These are phyloP conservation scores for Onychomys arenicola DNA, from an alignment of 2,797 vertebrate species.

Conservation along the genomic window DNA sequence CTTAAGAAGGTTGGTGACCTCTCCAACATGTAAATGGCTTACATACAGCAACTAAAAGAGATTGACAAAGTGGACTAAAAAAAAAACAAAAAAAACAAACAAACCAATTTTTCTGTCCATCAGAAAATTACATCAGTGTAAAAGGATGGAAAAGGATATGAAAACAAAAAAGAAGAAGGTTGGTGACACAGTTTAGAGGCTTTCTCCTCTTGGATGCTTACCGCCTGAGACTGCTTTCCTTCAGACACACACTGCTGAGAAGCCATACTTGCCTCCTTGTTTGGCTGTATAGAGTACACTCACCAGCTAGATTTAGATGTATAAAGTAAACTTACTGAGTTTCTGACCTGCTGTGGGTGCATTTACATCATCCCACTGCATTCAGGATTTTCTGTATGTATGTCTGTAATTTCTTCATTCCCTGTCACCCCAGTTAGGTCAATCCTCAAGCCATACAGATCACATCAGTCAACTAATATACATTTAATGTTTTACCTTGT, in stretches of 20 bases:
- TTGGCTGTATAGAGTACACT: background rate
- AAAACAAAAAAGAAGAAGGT: no score
- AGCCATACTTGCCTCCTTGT: background rate
- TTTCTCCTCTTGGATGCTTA: background rate
- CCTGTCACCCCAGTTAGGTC: background rate
- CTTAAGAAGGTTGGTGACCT: background rate
- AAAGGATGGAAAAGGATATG: no score
- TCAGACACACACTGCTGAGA: background rate
- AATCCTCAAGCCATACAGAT: background rate
- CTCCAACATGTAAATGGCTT: no score
- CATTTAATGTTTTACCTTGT: background rate
- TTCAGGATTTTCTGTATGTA: background rate
- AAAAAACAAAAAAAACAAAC: no score
- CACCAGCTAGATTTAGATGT: background rate
- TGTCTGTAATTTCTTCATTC: background rate
- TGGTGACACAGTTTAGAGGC: background rate
- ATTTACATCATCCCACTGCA: background rate
- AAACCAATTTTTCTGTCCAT: no score
- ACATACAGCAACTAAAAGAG: no score
- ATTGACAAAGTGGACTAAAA: no score
- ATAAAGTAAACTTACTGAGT: background rate
- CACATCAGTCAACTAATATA: background rate
- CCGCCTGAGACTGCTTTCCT: background rate
- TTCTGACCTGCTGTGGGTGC: background rate
- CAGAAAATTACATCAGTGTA: no score